Percentiles rank a stretch among this genome's conserved stretches.
Conservation (phyloP, 2,113 vertebrate genomes). For the Coturnix japonica region DNA sequence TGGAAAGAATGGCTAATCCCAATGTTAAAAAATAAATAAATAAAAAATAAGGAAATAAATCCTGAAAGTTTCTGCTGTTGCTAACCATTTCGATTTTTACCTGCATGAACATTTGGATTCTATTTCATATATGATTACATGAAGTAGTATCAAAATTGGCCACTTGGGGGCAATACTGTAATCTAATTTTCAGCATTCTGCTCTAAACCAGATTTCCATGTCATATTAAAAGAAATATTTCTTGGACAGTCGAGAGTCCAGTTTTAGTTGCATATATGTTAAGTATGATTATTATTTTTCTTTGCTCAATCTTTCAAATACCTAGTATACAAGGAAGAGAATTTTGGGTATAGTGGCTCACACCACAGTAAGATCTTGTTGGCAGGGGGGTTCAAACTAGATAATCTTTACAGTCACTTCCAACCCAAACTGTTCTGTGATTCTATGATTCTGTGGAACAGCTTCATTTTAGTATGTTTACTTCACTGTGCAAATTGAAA, state of each 20-base stretch:
- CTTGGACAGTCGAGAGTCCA: not conserved
- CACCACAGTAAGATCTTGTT: not conserved
- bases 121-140: not conserved
- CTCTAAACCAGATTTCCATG: not conserved
- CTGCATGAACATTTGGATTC: not conserved
- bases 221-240: not conserved
- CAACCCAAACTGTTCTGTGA: not conserved
- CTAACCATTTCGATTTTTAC: not conserved
- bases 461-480: not conserved
- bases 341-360: not conserved
- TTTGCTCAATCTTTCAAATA: not conserved
- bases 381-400: not conserved
- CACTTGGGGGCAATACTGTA: slow-evolving; percentile 74
- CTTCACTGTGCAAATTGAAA: not conserved
- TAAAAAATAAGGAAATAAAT: not conserved
- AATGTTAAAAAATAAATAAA: not conserved
- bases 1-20: not conserved
- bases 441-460: not conserved
- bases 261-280: not conserved
- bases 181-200: not conserved
- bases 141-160: not conserved
- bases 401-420: not conserved
- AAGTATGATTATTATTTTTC: not conserved
- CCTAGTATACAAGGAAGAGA: not conserved
- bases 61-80: not conserved